Percentiles rank a stretch among this genome's conserved stretches.
These are phyloP conservation scores for Eulemur rufifrons DNA, from an alignment of 2,113 vertebrate genomes.

Conservation along the genomic window DNA sequence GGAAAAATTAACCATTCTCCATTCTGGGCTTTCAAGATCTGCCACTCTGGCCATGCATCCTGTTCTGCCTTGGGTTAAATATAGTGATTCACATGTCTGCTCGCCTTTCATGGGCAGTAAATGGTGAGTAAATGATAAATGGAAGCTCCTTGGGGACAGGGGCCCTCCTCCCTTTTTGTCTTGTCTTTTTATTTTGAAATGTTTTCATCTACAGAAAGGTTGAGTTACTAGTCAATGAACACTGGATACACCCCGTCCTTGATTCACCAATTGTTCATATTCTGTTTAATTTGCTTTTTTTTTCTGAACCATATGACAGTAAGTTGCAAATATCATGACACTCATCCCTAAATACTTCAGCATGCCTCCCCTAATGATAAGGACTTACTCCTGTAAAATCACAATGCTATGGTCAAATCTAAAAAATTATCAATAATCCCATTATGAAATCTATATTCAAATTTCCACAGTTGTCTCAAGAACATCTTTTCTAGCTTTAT, in stretches of 20 bases:
- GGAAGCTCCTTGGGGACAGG: neutral
- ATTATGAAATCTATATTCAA: neutral
- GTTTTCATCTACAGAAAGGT: neutral
- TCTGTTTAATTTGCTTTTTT: neutral
- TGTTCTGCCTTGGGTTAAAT: neutral
- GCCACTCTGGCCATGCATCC: neutral
- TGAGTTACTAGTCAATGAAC: neutral
- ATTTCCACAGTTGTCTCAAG: neutral
- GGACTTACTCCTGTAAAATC: neutral
- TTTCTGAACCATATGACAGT: neutral
- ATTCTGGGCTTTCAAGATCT: neutral
- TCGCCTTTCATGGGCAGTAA: neutral
- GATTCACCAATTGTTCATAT: neutral
- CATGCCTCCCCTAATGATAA: neutral
- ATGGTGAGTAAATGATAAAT: neutral
- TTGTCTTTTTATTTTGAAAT: neutral
- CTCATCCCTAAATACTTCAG: neutral
- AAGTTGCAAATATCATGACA: neutral
- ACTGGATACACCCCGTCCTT: neutral
- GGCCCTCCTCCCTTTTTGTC: neutral
- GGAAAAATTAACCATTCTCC: neutral
- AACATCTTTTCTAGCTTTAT: neutral
- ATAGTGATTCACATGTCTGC: neutral
- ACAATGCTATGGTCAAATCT: neutral
- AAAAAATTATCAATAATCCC: neutral